Conservation (phyloP, 2,888 invertebrate genomes). For the Alloscopus bannaensis region DNA sequence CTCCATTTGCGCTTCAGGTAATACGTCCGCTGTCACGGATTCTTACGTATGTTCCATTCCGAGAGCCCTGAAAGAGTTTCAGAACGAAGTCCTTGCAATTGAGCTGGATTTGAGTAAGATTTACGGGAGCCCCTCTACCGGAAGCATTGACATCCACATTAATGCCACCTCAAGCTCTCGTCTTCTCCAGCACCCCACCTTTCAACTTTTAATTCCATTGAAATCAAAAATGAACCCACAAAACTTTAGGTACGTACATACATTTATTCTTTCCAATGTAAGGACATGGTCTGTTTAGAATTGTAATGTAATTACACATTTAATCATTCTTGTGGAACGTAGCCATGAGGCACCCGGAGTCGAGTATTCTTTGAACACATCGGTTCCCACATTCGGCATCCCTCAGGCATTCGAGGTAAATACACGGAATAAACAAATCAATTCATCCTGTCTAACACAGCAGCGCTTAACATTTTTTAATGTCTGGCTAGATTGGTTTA, state of each 20-base stretch:
- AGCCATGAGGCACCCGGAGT: slow-evolving; percentile 15
- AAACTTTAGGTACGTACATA: slow-evolving; percentile 16
- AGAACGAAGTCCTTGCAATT: slow-evolving; percentile 52
- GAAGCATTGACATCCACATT: slow-evolving; percentile 26
- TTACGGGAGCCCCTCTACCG: slow-evolving; percentile 28
- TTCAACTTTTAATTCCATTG: slow-evolving; percentile 17
- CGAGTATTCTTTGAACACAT: slow-evolving; percentile 30
- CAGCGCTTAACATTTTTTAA: neutral
- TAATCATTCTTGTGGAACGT: neutral
- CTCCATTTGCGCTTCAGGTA: slow-evolving; percentile 37
- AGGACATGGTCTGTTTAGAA: too few species aligned
- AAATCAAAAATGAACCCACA: slow-evolving; percentile 25
- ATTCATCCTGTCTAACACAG: neutral
- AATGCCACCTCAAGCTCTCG: slow-evolving; percentile 50
- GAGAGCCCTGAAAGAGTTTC: slow-evolving; percentile 39
- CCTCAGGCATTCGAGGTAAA: slow-evolving; percentile 29
- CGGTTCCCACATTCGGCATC: slow-evolving; percentile 33
- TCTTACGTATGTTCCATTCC: slow-evolving; percentile 43
- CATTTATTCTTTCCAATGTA: neutral
- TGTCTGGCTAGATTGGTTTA: slow-evolving; percentile 33
- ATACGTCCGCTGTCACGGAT: neutral
- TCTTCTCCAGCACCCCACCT: neutral
- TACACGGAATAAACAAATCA: neutral
- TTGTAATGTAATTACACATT: too few species aligned
- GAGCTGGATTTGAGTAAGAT: slow-evolving; percentile 59